Percentiles rank a stretch among this genome's conserved stretches.
Evolutionary conservation across 2,888 invertebrate genomes (phyloP).

Genomic region (Theodoxus fluviatilis): DNA sequence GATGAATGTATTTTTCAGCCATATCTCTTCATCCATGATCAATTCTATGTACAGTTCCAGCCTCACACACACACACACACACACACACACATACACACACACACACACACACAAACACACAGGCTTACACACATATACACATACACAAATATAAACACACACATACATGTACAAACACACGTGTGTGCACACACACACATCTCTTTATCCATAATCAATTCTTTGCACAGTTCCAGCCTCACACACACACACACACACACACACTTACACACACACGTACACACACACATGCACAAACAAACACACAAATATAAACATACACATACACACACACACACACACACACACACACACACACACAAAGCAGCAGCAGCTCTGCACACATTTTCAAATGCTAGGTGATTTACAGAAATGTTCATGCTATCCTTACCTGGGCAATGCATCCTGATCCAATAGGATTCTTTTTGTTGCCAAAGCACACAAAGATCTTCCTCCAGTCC

Average conservation of each 20-base stretch:
- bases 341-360: background rate
- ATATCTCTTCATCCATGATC: too few species aligned
- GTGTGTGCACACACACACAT: background rate
- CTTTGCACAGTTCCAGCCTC: background rate
- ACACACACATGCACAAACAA: background rate
- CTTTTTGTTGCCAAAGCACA: slow-evolving; percentile 56
- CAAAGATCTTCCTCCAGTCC: slow-evolving; percentile 62
- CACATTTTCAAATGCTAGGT: background rate
- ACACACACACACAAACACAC: too few species aligned
- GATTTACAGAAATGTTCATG: background rate
- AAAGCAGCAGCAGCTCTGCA: background rate
- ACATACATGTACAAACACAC: background rate
- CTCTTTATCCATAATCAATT: background rate
- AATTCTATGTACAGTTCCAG: too few species aligned
- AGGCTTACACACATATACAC: too few species aligned
- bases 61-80: too few species aligned
- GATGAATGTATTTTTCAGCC: too few species aligned
- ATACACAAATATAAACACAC: slow-evolving; percentile 9
- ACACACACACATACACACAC: too few species aligned
- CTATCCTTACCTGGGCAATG: slow-evolving; percentile 65
- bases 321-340: background rate
- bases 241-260: background rate
- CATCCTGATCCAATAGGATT: slow-evolving; percentile 69
- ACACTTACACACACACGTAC: background rate
- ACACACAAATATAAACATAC: slow-evolving; percentile 11